Base-by-base conservation (phyloP, 2,888 invertebrate species). In the Magallana nippona region DNA sequence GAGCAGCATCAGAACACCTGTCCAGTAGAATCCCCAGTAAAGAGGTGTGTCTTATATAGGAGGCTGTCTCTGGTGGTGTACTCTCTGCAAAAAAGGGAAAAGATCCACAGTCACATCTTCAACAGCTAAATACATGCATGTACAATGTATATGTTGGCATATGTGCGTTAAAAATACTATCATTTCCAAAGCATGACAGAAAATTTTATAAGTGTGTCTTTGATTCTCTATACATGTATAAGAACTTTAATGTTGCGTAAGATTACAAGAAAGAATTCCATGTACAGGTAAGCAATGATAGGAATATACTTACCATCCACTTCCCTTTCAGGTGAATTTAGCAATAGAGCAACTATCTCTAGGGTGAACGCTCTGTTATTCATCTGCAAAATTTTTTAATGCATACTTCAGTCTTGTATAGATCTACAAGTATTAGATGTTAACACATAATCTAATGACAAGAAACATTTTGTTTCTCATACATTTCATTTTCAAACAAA, bases 321-420 rank as follows among this genome's bases (percentile, higher is more conserved):
- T 13, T 86, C 63, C 84, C 90, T 89, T 84, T 92, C 91, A 55
- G 90, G 89, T 27, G 86, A 88, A n/a, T 87, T 85, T 56, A 95
- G 87, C 56, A 95, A 90, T 85, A 94, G 93, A 0, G 94, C 92
- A 13, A 95, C 94, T 15, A 96, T 92, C 89, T 96, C 95, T 81
- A 95, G 92, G 1, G 95, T 95, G 90, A 95, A 95, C 81, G 95
- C 92, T 85, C 95, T 92, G 85, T 94, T 93, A 55, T 84, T 86
- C 17, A 91, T 90, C 93, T 93, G 87, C 27, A 71, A 71, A 27
- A 71, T 13, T 5, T 5, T 44, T 44, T 8, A 44, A 44, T 44
- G 44, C 44, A 44, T 44, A 44, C 5, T 44, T 44, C 44, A 44
- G 5, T 44, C 2, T 27, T 32, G 10, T 71, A 71, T 27, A 63